Percentiles rank a stretch among this genome's conserved stretches.
These are phyloP conservation scores for Aphelenchoides besseyi DNA, from an alignment of 1,140 invertebrate genomes.

Conservation along the genomic window DNA sequence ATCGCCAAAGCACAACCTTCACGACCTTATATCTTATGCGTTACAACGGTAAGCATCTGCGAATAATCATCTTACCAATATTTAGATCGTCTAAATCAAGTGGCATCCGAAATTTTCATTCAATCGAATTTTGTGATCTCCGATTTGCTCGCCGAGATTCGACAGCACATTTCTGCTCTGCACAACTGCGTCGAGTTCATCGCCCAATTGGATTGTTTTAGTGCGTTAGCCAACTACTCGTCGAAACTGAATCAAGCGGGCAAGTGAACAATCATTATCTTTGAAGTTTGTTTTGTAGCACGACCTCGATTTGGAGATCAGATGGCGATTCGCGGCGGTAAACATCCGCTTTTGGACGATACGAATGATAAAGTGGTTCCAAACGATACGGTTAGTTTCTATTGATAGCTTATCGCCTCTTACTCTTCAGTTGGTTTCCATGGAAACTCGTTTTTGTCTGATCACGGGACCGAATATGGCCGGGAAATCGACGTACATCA, in stretches of 20 bases:
- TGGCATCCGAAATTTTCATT: constrained; percentile 34
- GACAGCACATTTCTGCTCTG: constrained; percentile 31
- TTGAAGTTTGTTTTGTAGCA: constrained; percentile 20
- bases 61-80: background rate
- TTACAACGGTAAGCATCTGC: constrained; percentile 41
- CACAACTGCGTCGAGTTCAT: constrained; percentile 42
- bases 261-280: constrained; percentile 31
- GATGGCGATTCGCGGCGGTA: constrained; percentile 27
- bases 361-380: constrained; percentile 25
- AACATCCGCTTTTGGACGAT: constrained; percentile 42
- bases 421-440: constrained; percentile 30
- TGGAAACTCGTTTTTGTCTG: constrained; percentile 37
- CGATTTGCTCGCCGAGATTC: constrained; percentile 32
- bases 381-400: constrained; percentile 43
- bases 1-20: constrained; percentile 41
- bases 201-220: constrained; percentile 42
- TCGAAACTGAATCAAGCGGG: constrained; percentile 23
- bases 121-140: constrained; percentile 41
- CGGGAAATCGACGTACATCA: constrained; percentile 86
- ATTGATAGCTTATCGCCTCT: background rate
- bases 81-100: constrained; percentile 41
- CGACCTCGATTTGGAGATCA: constrained; percentile 39
- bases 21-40: constrained; percentile 45
- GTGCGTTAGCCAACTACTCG: constrained; percentile 41
- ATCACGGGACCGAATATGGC: constrained; percentile 65